phyloP scores from a whole-genome alignment of 2,113 vertebrate genomes.

The Panurus biarmicus region DNA sequence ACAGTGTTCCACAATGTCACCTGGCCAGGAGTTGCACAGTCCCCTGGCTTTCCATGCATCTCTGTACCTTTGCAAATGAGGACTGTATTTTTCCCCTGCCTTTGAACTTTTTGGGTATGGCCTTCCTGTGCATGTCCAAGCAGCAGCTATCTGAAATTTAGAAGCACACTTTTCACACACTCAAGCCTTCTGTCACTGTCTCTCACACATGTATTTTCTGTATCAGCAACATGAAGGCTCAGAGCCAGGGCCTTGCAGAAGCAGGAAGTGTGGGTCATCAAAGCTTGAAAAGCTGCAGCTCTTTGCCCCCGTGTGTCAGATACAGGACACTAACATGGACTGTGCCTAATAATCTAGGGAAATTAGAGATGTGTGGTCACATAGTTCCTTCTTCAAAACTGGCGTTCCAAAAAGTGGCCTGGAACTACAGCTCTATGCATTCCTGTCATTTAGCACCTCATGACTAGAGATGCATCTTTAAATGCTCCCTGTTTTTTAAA shows the following conservation, averaged over 20 bases:
- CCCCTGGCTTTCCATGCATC: neutral
- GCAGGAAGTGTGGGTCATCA: too few species aligned
- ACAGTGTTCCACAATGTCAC: neutral
- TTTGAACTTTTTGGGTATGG: neutral
- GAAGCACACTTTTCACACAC: neutral
- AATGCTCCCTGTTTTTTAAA: neutral
- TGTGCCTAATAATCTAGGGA: neutral
- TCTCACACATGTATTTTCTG: rapidly evolving
- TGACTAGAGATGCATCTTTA: neutral
- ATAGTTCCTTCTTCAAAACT: neutral
- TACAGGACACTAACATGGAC: neutral
- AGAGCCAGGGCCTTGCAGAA: neutral
- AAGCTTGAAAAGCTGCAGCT: neutral
- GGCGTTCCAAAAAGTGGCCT: neutral
- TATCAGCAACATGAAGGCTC: neutral
- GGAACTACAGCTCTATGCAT: neutral
- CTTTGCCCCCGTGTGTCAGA: neutral
- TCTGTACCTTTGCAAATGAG: neutral
- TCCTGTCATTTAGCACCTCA: neutral
- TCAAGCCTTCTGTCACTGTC: neutral
- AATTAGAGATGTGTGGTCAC: neutral
- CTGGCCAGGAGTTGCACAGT: neutral
- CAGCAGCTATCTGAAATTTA: rapidly evolving
- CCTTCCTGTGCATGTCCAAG: neutral
- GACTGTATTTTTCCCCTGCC: neutral